phyloP scores from a whole-genome alignment of 1,140 invertebrate species.

The Drosophila mojavensis region DNA sequence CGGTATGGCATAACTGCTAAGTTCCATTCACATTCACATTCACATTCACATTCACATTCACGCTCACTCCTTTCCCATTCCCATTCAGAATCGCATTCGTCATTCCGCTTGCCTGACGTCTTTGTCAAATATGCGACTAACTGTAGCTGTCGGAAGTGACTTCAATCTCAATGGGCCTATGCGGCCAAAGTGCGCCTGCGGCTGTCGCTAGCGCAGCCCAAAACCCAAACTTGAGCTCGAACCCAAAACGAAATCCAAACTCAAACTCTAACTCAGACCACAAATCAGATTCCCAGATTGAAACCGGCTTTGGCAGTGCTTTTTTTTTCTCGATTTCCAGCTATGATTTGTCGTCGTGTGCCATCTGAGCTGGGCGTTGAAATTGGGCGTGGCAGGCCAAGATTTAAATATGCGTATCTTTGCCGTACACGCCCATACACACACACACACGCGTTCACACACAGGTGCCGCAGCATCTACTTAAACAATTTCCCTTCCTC shows the following conservation, averaged over 20 bases:
- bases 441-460: background rate
- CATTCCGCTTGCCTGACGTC: conserved; percentile 62
- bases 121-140: conserved; percentile 61
- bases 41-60: conserved; percentile 15
- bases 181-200: conserved; percentile 2
- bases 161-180: conserved; percentile 35
- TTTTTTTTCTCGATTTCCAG: conserved; percentile 1
- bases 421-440: too few species aligned
- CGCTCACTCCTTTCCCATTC: background rate
- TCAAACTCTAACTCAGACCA: background rate
- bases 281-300: background rate
- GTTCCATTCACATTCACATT: conserved; percentile 41
- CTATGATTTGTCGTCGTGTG: conserved; percentile 55
- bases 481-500: conserved; percentile 16
- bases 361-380: too few species aligned
- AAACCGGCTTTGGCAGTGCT: background rate
- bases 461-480: conserved; percentile 25
- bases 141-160: conserved; percentile 36
- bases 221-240: background rate
- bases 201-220: background rate
- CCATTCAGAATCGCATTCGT: conserved; percentile 43
- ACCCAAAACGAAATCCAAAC: background rate
- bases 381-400: conserved; percentile 1
- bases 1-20: conserved; percentile 69
- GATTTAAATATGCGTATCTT: conserved; percentile 15